Evolutionary conservation across 2,888 invertebrate genomes (phyloP).

Genomic region (Noctuana brunneofusca): DNA sequence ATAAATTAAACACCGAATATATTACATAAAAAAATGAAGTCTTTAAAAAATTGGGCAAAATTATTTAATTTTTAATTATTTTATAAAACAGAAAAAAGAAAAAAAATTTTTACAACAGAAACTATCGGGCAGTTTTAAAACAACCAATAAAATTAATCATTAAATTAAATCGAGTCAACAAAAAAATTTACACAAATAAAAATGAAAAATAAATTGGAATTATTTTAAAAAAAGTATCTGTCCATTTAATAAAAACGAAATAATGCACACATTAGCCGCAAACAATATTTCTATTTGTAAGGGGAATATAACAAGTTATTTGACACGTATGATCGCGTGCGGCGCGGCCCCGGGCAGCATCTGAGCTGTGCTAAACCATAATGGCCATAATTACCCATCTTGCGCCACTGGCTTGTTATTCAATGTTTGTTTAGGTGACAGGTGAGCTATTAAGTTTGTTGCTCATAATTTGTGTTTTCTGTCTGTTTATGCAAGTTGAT

Average conservation of each 20-base stretch:
- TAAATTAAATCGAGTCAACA: too few relatives aligned
- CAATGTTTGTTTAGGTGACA: conserved; percentile 72
- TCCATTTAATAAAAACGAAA: background rate
- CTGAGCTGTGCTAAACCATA: background rate
- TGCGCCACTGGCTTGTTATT: conserved; percentile 44
- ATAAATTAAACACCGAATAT: too few relatives aligned
- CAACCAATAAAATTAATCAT: too few relatives aligned
- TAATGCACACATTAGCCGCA: conserved; percentile 35
- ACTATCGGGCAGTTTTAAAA: too few relatives aligned
- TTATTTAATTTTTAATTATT: too few relatives aligned
- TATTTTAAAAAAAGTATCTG: background rate
- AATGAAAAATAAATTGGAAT: too few relatives aligned
- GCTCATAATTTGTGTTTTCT: background rate
- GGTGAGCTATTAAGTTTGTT: conserved; percentile 52
- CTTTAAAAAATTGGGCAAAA: too few relatives aligned
- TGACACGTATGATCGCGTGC: conserved; percentile 73
- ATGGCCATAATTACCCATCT: conserved; percentile 38
- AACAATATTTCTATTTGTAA: conserved; percentile 78
- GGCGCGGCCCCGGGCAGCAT: conserved; percentile 36
- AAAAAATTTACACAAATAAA: too few relatives aligned
- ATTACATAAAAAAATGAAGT: too few relatives aligned
- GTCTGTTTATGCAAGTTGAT: background rate
- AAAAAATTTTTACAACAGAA: too few relatives aligned
- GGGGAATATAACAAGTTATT: conserved; percentile 78
- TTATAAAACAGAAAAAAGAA: too few relatives aligned